Evolutionary conservation across 1,140 invertebrate species (phyloP), one percentile per base, ranked within the genome.

Genomic region (Drosophila orosa): DNA sequence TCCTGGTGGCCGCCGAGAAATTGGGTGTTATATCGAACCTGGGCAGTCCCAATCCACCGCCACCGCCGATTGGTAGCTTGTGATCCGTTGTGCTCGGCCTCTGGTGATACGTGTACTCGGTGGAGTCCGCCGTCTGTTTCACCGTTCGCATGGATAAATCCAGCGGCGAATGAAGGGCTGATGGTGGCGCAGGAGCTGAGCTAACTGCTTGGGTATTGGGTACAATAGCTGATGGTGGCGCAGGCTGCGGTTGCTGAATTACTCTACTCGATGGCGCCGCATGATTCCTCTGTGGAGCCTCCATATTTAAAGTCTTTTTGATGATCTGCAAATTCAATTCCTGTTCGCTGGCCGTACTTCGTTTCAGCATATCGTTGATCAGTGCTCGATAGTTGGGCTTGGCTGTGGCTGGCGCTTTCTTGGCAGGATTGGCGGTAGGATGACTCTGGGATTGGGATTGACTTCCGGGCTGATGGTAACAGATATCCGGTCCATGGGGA

Each of bases 71-170:
- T 3, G 56, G 63, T 1, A 24, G 48, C 39, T 61, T 71, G 27
- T 63, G 60, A 10, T 61, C 63, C 22, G 19, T 25, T 1, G 62
- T 13, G 27, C 33, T 31, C 6, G 62, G 48, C 5, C 71, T 56
- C 47, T 80, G 80, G 52, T 80, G 80, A 52, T 96, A 95, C 78
- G 96, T 95, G 80, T 95, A 94, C 1, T 95, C 95, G 1, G 96
- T 97, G 1, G 96, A 97, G 91, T 97, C 96, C 0, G 96, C 96
- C 1, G 96, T 95, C 37, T 96, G 97, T 80, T 96, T 95, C 0
- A 97, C 95, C 0, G 96, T 97, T 89, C 97, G 97, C 35, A 97
- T 96, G 0, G 96, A 97, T 13, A 97, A 92, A 92, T 97, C 97
- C 45, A 97, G 90, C 0, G 96, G 96, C 1, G 96, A 97, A 85